These are phyloP conservation scores for Saguinus midas DNA, from an alignment of 2,113 vertebrate genomes.

Conservation along the genomic window DNA sequence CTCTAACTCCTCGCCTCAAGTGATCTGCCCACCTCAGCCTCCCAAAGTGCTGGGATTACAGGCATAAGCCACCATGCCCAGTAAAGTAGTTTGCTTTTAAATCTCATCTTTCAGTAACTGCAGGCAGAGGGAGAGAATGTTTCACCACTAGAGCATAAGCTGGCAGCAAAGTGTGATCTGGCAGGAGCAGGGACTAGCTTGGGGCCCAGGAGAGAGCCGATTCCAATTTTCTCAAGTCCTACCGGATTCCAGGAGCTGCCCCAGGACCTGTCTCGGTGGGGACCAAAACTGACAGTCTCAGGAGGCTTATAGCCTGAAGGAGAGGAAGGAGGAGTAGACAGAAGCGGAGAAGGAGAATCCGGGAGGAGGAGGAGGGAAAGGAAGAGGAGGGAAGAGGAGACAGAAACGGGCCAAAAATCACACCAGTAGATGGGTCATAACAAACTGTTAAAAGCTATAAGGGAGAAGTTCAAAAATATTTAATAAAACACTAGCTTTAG, in stretches of 20 bases:
- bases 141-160: too few relatives aligned
- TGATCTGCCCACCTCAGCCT: too few relatives aligned
- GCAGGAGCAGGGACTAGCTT: neutral
- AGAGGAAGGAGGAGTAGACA: neutral
- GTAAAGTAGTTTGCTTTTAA: neutral
- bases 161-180: rapidly evolving
- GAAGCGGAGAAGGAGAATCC: neutral
- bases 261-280: neutral
- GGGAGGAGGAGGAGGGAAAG: too few relatives aligned
- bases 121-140: neutral
- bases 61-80: too few relatives aligned
- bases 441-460: neutral
- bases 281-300: neutral
- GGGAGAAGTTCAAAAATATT: neutral
- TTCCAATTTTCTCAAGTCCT: neutral
- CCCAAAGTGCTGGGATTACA: too few relatives aligned
- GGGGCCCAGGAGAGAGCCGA: neutral
- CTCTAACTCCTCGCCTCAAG: too few relatives aligned
- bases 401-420: neutral
- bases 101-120: neutral
- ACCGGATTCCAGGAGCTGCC: neutral
- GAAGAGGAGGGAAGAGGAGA: neutral
- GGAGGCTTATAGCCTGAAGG: neutral
- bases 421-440: neutral
- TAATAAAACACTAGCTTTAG: neutral